phyloP scores from a whole-genome alignment of 2,888 invertebrate genomes.

The Elgonia sp. region DNA sequence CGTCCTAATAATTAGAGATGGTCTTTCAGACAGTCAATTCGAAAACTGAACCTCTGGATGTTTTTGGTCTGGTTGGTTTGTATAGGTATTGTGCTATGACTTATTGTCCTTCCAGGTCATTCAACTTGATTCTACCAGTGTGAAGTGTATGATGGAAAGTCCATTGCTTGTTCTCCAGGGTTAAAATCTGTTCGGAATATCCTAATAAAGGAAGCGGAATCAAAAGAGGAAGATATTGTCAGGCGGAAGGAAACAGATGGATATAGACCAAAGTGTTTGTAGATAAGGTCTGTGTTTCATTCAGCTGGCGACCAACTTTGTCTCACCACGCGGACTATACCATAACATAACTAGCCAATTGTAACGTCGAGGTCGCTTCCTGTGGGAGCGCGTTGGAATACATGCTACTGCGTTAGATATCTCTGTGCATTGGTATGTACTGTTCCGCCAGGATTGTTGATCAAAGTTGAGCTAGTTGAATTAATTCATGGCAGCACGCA shows the following conservation, averaged over 20 bases:
- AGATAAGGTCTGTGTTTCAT: slow-evolving; percentile 70
- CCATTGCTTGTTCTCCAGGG: background rate
- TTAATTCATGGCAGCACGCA: slow-evolving; percentile 66
- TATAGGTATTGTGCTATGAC: slow-evolving; percentile 4
- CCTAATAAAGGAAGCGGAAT: slow-evolving; percentile 58
- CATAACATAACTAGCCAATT: slow-evolving; percentile 75
- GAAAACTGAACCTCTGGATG: too few relatives aligned
- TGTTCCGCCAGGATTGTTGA: slow-evolving; percentile 70
- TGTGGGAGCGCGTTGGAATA: slow-evolving; percentile 64
- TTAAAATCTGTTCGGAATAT: slow-evolving; percentile 54
- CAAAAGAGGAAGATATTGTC: slow-evolving; percentile 53
- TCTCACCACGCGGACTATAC: slow-evolving; percentile 51
- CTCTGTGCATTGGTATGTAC: slow-evolving; percentile 66
- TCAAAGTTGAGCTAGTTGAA: slow-evolving; percentile 65
- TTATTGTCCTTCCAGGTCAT: slow-evolving; percentile 13
- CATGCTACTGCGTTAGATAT: slow-evolving; percentile 66
- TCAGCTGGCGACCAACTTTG: slow-evolving; percentile 68
- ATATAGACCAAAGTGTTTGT: slow-evolving; percentile 59
- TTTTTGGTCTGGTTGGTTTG: too few relatives aligned
- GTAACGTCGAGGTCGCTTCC: slow-evolving; percentile 71
- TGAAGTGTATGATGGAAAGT: slow-evolving; percentile 25
- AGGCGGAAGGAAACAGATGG: slow-evolving; percentile 64
- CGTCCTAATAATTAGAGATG: too few relatives aligned
- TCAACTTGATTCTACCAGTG: background rate
- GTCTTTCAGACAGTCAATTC: too few relatives aligned